Conservation (phyloP, 2,888 invertebrate species). For the Capitulum mitella region DNA sequence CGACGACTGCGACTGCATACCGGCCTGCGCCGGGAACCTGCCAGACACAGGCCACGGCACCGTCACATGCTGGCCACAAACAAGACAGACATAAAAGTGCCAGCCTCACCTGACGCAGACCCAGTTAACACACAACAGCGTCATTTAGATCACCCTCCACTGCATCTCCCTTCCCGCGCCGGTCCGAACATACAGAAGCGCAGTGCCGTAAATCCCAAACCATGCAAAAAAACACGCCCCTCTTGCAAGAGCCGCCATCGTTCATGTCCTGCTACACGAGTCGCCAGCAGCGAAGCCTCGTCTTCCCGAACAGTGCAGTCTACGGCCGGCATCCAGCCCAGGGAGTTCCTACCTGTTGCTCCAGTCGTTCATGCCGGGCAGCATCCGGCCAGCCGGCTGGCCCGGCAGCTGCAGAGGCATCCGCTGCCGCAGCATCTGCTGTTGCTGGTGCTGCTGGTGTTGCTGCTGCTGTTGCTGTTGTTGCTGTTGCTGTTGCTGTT, state of each 20-base stretch:
- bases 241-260: no score
- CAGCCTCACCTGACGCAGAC: no score
- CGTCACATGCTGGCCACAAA: not conserved
- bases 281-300: no score
- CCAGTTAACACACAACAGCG: no score
- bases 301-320: no score
- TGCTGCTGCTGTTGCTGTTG: conserved; percentile 38
- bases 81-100: not conserved
- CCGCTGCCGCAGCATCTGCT: conserved; percentile 37
- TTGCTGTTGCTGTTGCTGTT: conserved; percentile 38
- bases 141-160: no score
- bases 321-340: no score
- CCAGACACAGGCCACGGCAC: not conserved
- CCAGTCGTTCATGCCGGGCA: conserved; percentile 49
- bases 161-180: no score
- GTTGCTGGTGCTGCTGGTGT: conserved; percentile 39
- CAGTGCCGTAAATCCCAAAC: no score
- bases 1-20: not conserved
- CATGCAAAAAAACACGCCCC: no score
- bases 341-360: conserved; percentile 40
- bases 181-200: no score
- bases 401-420: conserved; percentile 25
- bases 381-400: conserved; percentile 31
- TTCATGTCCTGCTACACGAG: no score
- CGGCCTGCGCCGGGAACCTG: not conserved